Evolutionary conservation across 2,113 vertebrate species (phyloP), one percentile per base, ranked within the genome.

Genomic region (Apteryx owenii): DNA sequence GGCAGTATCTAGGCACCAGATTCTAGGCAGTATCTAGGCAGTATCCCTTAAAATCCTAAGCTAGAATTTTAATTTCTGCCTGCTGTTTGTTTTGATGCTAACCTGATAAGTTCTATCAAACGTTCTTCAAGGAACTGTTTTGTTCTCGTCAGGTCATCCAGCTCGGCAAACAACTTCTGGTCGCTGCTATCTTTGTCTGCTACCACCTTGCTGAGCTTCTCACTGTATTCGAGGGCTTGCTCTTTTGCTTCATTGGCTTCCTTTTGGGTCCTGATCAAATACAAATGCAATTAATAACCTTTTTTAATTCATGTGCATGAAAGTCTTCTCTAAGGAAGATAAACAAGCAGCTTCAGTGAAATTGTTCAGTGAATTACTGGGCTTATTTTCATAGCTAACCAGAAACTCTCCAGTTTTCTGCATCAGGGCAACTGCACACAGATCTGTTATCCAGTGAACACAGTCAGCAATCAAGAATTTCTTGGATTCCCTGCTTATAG

Each of bases 101-200:
- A 99, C 99, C 98, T 99, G 97, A 99, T 99, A 65, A 99, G 98
- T 94, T 99, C 99, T 22, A 99, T 99, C 71, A 99, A 98, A 68
- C 99, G 98, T 86, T 99, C 99, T 95, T 99, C 99, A 68, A 99
- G 97, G 97, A 99, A 99, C 76, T 98, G 98, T 96, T 99, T 99
- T 88, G 99, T 99, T 93, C 98, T 98, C 17, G 98, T 99, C 81
- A 99, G 98, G 95, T 99, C 99, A 44, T 99, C 99, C 10, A 99
- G 96, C 93, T 99, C 99, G 31, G 99, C 99, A 18, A 98, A 95
- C 38, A 98, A 97, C 97, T 98, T 99, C 69, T 99, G 97, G 81
- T 99, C 98, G 6, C 96, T 98, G 86, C 90, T 98, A 28, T 99
- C 98, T 89, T 98, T 98, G 91, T 99, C 98, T 80, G 96, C 95